Conservation (phyloP, 2,113 vertebrate species). For the Rissa tridactyla region DNA sequence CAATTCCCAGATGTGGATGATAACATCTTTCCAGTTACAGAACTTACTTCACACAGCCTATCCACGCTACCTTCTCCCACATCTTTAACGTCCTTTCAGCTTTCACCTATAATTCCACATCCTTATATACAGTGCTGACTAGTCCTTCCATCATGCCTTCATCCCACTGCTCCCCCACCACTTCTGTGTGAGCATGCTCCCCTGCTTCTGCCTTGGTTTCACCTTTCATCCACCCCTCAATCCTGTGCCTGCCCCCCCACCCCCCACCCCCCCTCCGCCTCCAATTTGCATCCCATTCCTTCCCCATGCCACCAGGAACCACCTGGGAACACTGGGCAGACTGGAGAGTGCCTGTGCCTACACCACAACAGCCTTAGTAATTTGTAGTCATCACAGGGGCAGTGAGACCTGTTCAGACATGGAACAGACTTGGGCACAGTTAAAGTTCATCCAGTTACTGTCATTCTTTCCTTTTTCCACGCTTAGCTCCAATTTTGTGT, state of each 20-base stretch:
- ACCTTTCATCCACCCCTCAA: not conserved
- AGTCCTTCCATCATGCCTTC: not conserved
- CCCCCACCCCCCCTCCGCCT: no score
- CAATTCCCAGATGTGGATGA: not conserved
- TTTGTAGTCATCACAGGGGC: not conserved
- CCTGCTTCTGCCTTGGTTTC: not conserved
- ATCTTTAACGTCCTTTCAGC: not conserved
- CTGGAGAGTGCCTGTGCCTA: not conserved
- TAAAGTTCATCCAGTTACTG: not conserved
- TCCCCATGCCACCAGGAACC: not conserved
- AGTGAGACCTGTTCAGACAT: not conserved
- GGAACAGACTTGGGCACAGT: not conserved
- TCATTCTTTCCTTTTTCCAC: not conserved
- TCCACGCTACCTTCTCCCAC: not conserved
- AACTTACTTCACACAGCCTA: not conserved
- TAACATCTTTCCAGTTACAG: not conserved
- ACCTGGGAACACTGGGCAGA: not conserved
- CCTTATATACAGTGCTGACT: not conserved
- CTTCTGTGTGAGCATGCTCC: not conserved
- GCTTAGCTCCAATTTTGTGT: not conserved
- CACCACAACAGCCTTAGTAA: not conserved
- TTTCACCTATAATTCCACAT: not conserved
- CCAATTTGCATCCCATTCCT: not conserved
- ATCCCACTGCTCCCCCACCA: not conserved
- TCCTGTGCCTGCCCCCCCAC: fast-evolving